These are phyloP conservation scores for Neofelis nebulosa DNA, from an alignment of 2,113 vertebrate genomes.

Conservation along the genomic window DNA sequence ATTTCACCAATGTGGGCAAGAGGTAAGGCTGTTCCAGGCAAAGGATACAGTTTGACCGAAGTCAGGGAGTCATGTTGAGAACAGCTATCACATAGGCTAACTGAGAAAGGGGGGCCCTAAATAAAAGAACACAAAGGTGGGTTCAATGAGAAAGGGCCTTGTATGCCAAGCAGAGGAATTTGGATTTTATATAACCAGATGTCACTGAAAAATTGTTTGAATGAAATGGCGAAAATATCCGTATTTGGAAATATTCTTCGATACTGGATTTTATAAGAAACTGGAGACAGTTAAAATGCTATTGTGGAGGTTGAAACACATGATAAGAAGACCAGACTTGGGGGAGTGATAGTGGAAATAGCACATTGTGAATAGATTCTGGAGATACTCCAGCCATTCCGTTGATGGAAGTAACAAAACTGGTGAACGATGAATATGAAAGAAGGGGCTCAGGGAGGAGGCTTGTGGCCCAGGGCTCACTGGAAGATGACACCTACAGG, in stretches of 20 bases:
- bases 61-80: background rate
- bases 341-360: background rate
- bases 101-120: fast-evolving
- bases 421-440: background rate
- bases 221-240: background rate
- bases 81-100: background rate
- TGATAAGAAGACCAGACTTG: background rate
- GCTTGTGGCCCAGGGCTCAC: background rate
- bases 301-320: background rate
- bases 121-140: background rate
- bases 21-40: background rate
- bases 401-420: background rate
- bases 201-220: background rate
- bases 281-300: background rate
- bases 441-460: background rate
- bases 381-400: background rate
- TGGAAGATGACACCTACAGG: background rate
- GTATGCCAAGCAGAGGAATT: background rate
- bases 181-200: background rate
- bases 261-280: background rate
- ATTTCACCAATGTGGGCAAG: background rate
- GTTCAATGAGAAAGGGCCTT: background rate
- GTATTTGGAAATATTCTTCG: background rate
- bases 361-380: background rate
- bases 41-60: background rate